Percentiles rank a stretch among this genome's conserved stretches.
Evolutionary conservation across 2,113 vertebrate genomes (phyloP).

Genomic region (Misgurnus mizolepis): DNA sequence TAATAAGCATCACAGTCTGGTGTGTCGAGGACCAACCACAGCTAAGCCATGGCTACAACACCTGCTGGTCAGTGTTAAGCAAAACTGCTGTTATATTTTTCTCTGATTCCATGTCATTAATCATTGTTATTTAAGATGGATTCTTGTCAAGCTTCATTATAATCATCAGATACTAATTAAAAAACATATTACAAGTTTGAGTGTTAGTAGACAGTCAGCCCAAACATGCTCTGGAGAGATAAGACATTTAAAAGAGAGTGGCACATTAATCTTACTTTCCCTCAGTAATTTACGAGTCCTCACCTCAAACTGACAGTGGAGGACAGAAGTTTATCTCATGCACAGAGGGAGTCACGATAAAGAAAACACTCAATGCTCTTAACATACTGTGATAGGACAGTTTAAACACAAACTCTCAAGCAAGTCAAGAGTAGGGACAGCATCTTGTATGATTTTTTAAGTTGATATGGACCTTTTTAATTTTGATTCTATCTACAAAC

Average conservation of each 20-base stretch:
- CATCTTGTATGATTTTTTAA: too few relatives aligned
- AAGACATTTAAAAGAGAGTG: slow-evolving; percentile 33
- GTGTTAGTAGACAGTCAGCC: neutral
- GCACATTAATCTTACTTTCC: slow-evolving; percentile 52
- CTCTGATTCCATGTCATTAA: neutral
- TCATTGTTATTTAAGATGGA: slow-evolving; percentile 31
- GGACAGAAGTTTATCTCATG: slow-evolving; percentile 41
- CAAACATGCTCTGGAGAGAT: slow-evolving; percentile 34
- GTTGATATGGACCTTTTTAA: too few relatives aligned
- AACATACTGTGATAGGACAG: neutral
- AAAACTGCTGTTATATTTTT: slow-evolving; percentile 5
- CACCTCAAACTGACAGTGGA: slow-evolving; percentile 27
- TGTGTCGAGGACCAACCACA: too few relatives aligned
- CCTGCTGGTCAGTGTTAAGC: neutral
- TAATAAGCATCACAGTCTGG: neutral
- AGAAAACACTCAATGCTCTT: neutral
- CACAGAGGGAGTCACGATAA: neutral
- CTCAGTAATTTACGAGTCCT: slow-evolving; percentile 36
- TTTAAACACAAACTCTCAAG: neutral
- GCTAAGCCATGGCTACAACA: neutral
- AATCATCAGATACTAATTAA: slow-evolving; percentile 31
- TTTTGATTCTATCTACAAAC: too few relatives aligned
- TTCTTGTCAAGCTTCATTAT: slow-evolving; percentile 34
- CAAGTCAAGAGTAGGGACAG: neutral
- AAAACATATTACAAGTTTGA: slow-evolving; percentile 31